Conservation (phyloP, 2,113 vertebrate genomes). For the Excalfactoria chinensis region DNA sequence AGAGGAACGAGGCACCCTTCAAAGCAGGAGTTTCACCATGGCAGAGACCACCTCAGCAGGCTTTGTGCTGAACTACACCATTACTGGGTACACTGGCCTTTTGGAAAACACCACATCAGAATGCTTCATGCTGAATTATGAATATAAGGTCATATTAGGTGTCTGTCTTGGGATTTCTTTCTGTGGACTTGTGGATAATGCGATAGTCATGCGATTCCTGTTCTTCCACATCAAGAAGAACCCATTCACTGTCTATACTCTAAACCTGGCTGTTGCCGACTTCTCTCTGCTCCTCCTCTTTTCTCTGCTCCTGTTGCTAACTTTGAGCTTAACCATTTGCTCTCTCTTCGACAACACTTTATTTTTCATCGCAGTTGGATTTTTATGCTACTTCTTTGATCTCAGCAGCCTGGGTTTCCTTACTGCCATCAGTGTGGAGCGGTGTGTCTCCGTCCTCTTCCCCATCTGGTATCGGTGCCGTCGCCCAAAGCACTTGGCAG, state of each 20-base stretch:
- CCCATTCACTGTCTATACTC: constrained; percentile 65
- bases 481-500: not conserved
- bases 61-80: accelerated
- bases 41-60: not conserved
- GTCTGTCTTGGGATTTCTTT: not conserved
- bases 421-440: not conserved
- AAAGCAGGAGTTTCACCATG: not conserved
- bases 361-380: not conserved
- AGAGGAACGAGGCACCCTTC: not conserved
- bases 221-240: constrained; percentile 65
- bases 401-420: not conserved
- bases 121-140: not conserved
- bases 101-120: not conserved
- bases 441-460: not conserved
- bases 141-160: not conserved
- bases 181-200: constrained; percentile 68
- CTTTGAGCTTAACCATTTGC: not conserved
- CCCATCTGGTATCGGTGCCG: not conserved
- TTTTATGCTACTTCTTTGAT: not conserved
- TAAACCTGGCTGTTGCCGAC: constrained; percentile 73
- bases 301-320: not conserved
- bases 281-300: constrained; percentile 1
- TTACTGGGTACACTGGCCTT: not conserved
- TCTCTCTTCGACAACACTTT: not conserved
- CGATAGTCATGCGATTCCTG: constrained; percentile 62